Conservation (phyloP, 2,888 invertebrate species). For the Meiosimyza decipiens region DNA sequence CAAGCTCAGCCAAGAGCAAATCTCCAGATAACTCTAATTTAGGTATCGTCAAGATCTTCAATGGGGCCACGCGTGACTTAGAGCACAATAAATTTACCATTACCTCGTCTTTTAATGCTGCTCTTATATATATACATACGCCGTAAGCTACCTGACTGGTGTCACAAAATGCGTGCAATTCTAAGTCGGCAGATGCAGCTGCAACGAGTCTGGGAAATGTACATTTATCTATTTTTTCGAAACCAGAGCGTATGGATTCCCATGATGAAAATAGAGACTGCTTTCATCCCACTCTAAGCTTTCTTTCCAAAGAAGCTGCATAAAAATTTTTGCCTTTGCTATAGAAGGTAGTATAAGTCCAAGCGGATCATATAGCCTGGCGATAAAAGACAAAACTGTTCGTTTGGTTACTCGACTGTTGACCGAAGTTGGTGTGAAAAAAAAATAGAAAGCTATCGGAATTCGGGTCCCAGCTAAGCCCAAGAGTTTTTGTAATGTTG, state of each 20-base stretch:
- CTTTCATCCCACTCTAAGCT: constrained; percentile 40
- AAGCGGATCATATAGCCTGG: constrained; percentile 36
- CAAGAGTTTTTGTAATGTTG: constrained; percentile 40
- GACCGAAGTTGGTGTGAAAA: constrained; percentile 18
- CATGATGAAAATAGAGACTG: constrained; percentile 27
- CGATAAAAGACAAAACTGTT: constrained; percentile 36
- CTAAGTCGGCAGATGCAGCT: constrained; percentile 2
- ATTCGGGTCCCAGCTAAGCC: constrained; percentile 37
- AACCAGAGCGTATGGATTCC: constrained; percentile 6
- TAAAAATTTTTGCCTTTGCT: constrained; percentile 39
- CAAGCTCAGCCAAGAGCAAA: constrained; percentile 7
- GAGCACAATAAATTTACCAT: not conserved
- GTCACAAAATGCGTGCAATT: constrained; percentile 42
- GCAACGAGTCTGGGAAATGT: constrained; percentile 33
- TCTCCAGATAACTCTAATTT: not conserved
- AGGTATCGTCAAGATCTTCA: constrained; percentile 22
- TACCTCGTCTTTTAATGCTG: not conserved
- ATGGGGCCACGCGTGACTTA: constrained; percentile 26
- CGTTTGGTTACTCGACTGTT: constrained; percentile 30
- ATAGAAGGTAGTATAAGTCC: constrained; percentile 41
- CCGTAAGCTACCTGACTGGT: constrained; percentile 15
- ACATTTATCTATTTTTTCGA: not conserved
- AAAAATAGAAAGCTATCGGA: constrained; percentile 36
- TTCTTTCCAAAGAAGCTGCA: constrained; percentile 37
- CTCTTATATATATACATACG: constrained; percentile 9